Evolutionary conservation across 2,888 invertebrate species (phyloP).

Genomic region (Drosophila stalkeri): DNA sequence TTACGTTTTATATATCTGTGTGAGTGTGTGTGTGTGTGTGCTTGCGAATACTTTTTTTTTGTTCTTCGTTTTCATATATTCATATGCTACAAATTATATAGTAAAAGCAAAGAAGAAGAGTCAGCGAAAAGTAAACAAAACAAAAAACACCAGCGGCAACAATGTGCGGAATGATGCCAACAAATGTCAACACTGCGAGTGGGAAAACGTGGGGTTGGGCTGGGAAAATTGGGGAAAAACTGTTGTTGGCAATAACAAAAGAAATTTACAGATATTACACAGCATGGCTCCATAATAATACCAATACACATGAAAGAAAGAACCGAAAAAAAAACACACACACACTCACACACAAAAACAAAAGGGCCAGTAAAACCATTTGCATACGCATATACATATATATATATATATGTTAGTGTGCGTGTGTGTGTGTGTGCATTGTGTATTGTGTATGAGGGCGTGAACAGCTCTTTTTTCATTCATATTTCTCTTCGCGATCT

Average conservation of each 20-base stretch:
- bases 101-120: conserved; percentile 74
- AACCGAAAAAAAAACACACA: not conserved
- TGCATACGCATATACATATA: conserved; percentile 60
- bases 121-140: conserved; percentile 67
- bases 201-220: not conserved
- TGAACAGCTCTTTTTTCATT: conserved; percentile 69
- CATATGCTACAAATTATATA: conserved; percentile 81
- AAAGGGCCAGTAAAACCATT: conserved; percentile 77
- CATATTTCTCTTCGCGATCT: conserved; percentile 60
- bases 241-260: conserved; percentile 80
- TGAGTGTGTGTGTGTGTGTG: conserved; percentile 17
- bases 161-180: conserved; percentile 78
- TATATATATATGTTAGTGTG: conserved; percentile 1
- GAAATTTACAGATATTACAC: conserved; percentile 81
- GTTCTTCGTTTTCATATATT: conserved; percentile 68
- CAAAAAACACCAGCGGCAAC: conserved; percentile 73
- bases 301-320: conserved; percentile 54
- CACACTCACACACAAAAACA: conserved; percentile 37
- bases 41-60: conserved; percentile 13
- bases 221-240: conserved; percentile 57
- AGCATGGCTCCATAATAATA: conserved; percentile 79
- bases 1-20: conserved; percentile 46
- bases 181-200: conserved; percentile 71
- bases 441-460: conserved; percentile 53
- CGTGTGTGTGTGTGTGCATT: conserved; percentile 27